Conservation (phyloP, 2,113 vertebrate species). For the Sinocyclocheilus rhinocerous region DNA sequence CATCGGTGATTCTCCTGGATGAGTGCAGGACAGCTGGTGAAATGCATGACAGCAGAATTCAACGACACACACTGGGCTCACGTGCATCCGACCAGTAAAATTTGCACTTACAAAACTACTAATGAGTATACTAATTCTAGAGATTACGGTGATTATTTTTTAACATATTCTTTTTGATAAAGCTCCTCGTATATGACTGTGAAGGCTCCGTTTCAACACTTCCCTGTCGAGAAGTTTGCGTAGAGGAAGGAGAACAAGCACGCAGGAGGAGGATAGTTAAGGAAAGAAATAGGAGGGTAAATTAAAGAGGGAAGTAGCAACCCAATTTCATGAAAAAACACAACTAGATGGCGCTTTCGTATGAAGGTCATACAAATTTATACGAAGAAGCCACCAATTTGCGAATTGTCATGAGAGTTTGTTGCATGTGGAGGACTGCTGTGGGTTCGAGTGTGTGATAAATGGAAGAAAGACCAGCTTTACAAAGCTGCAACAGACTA, state of each 20-base stretch:
- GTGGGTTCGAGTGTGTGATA: constrained; percentile 28
- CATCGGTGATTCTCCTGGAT: neutral
- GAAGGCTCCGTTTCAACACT: constrained; percentile 44
- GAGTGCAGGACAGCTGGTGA: constrained; percentile 2
- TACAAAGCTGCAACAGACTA: constrained; percentile 50
- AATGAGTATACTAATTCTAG: constrained; percentile 51
- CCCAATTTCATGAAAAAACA: neutral
- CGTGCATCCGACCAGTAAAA: constrained; percentile 39
- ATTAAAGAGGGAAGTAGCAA: constrained; percentile 6
- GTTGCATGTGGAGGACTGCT: constrained; percentile 8
- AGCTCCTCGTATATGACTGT: constrained; percentile 35
- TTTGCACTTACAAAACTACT: constrained; percentile 61
- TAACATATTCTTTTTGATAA: constrained; percentile 45
- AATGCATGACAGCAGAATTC: constrained; percentile 9
- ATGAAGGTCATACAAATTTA: neutral
- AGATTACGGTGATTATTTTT: constrained; percentile 40
- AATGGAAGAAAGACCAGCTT: constrained; percentile 47
- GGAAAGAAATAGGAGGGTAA: constrained; percentile 2
- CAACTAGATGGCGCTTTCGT: neutral
- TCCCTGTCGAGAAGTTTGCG: constrained; percentile 43
- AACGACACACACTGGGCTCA: constrained; percentile 30
- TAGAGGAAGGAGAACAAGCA: constrained; percentile 27
- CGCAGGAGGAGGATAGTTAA: neutral
- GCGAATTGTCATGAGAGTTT: neutral
- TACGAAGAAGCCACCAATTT: neutral